Base-by-base conservation (phyloP, 2,888 invertebrate species). In the Ennomos fuscantarius region DNA sequence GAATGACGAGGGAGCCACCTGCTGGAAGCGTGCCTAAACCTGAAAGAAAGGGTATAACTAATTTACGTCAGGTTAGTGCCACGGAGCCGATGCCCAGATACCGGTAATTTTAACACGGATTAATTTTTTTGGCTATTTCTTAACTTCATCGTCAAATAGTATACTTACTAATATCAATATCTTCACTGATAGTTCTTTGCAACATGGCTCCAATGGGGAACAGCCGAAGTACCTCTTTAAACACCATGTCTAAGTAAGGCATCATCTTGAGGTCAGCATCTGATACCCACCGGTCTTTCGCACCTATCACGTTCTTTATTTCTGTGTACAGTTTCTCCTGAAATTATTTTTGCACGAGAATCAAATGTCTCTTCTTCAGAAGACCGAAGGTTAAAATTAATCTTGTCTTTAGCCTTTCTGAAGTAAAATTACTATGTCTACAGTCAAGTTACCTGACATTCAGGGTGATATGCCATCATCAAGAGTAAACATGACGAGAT, bases 401-500 rank as follows among this genome's bases (percentile, higher is more conserved):
- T 24, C 6, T 24, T 24, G 24, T 1, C 24, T 24, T 24, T 6
- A 24, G 24, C 6, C 24, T 24, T 24, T 6, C 24, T 24, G 24
- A 24, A 24, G 24, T 24, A 24, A 24, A 24, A 24, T n/a, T n/a
- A n/a, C n/a, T n/a, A 24, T 24, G 24, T 24, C 6, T 6, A 24
- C 24, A 6, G 2, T 0, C 24, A 24, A 15, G 10, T 15, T 74
- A 88, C 88, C 81, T 89, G 88, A 66, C 78, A 86, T n/a, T 78
- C 51, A 5, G 82, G 87, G 66, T 90, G 84, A 55, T 76, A 87
- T 0, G 89, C 89, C 85, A 89, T 78, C 90, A 90, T 89, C 15
- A 89, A 62, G 2, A 90, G 53, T 3, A 86, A 1, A 51, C 70
- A 82, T 1, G 87, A 86, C 0, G 84, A 9, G 39, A 89, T 86